Conservation (phyloP, 2,113 vertebrate species). For the Aix galericulata region DNA sequence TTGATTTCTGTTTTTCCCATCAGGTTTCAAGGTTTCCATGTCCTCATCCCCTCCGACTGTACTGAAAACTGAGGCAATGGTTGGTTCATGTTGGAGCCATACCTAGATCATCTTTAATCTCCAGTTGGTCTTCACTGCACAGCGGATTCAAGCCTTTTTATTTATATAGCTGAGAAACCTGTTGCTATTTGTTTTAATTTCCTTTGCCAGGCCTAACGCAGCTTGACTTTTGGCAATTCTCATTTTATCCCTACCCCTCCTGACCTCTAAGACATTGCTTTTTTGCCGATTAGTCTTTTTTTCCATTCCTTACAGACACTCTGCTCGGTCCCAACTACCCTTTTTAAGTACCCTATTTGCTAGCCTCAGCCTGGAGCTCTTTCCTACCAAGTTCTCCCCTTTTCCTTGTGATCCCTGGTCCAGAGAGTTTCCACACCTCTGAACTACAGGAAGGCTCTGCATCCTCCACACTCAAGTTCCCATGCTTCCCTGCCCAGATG, state of each 20-base stretch:
- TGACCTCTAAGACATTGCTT: slow-evolving; percentile 53
- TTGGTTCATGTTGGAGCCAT: neutral
- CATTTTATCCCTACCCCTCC: slow-evolving; percentile 56
- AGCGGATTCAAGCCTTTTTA: slow-evolving; percentile 53
- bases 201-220: slow-evolving; percentile 52
- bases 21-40: neutral
- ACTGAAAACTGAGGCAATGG: neutral
- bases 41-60: neutral
- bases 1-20: neutral
- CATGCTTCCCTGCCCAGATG: neutral
- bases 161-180: slow-evolving; percentile 71
- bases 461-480: neutral
- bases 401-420: neutral
- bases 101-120: slow-evolving; percentile 47
- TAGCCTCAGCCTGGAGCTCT: neutral
- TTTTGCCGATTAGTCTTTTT: slow-evolving; percentile 51
- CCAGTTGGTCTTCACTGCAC: neutral
- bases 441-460: neutral
- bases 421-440: neutral
- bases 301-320: slow-evolving; percentile 38
- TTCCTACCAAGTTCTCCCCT: neutral
- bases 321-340: neutral
- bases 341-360: neutral
- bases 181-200: slow-evolving; percentile 69
- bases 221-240: slow-evolving; percentile 67